Base-by-base conservation (phyloP, 2,113 vertebrate species). In the Nannobrachium achirus region DNA sequence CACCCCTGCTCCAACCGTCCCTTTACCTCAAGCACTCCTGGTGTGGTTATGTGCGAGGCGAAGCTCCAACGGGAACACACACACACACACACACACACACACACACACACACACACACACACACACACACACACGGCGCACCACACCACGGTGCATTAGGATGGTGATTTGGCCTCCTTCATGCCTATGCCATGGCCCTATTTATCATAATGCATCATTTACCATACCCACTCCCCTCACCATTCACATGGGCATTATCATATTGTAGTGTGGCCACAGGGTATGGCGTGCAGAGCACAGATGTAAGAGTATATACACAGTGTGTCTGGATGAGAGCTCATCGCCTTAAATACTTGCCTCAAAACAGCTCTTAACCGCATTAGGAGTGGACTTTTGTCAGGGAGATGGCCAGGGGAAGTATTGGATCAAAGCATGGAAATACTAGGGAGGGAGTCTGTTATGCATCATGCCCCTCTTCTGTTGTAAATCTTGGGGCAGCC, bases 191-290 rank as follows among this genome's bases (percentile, higher is more conserved):
- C 66, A 86, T 79, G 89, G 84, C 86, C 75, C 70, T 79, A 85
- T 86, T 90, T 90, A 88, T 89, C 84, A 88, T 90, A 88, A 90
- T 89, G 86, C 73, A 82, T 89, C 81, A 81, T 87, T 87, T 79
- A 82, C 71, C 81, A 78, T 66, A 80, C 78, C 85, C 78, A 73
- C 73, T 78, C 67, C 81, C 72, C 63, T 66, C 2, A 3, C 83
- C 33, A 72, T 89, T 85, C 81, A 85, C 84, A 64, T 62, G 73
- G 67, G 69, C 77, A 86, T 80, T 84, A 87, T 83, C 85, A 81
- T 81, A 82, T 83, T 87, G 87, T 81, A 75, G 51, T 42, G 61
- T 68, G 76, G 74, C 81, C 56, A 71, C 69, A 63, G 78, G 82
- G 39, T 13, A 25, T 10, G 6, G 19, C 10, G 69, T 52, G 66